Evolutionary conservation across 2,113 vertebrate genomes (phyloP).

Genomic region (Syrmaticus mikado): DNA sequence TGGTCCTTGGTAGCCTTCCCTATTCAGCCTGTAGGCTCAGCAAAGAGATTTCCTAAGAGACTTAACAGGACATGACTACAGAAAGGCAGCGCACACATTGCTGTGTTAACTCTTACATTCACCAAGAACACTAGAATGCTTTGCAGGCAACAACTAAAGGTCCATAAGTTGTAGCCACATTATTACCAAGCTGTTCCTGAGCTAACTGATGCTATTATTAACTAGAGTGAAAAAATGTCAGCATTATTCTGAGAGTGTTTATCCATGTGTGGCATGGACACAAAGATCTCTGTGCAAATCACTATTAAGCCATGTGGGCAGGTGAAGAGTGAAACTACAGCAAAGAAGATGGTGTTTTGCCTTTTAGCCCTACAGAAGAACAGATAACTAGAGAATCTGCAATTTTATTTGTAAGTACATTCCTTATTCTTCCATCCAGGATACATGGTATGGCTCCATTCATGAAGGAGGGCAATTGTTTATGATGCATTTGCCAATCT

Average conservation of each 20-base stretch:
- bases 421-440: not conserved
- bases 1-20: not conserved
- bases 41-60: not conserved
- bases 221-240: not conserved
- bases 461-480: not conserved
- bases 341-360: not conserved
- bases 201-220: not conserved
- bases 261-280: not conserved
- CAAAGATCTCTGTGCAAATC: fast-evolving
- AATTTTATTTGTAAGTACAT: not conserved
- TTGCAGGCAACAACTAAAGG: not conserved
- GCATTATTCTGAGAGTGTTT: not conserved
- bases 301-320: not conserved
- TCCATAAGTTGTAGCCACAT: not conserved
- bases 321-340: not conserved
- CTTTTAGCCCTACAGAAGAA: not conserved
- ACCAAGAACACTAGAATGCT: no score
- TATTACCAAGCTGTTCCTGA: not conserved
- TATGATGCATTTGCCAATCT: not conserved
- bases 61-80: not conserved
- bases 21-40: not conserved
- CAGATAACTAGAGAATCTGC: fast-evolving
- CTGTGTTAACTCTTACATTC: not conserved
- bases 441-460: not conserved
- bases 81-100: no score